Conservation (phyloP, 2,888 invertebrate genomes). For the Leptinotarsa haldemani region DNA sequence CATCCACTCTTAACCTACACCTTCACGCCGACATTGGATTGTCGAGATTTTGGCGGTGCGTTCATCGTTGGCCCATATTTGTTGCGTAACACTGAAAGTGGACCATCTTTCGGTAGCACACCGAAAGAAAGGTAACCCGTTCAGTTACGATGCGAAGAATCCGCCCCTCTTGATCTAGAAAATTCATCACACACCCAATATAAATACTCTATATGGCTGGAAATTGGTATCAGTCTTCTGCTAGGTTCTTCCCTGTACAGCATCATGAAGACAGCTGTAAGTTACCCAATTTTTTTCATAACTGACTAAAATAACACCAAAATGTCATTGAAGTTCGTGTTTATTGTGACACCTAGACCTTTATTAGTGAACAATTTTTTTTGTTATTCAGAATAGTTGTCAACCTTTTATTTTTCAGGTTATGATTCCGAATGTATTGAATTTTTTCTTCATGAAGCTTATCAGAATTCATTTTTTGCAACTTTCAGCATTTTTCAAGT, state of each 20-base stretch:
- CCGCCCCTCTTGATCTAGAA: constrained; percentile 54
- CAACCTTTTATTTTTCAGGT: too few species aligned
- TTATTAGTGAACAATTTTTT: too few species aligned
- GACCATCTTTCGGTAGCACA: constrained; percentile 56
- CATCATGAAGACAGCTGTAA: constrained; percentile 61
- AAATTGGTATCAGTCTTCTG: constrained; percentile 60
- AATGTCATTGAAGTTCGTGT: not conserved
- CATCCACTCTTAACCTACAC: not conserved
- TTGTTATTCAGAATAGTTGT: too few species aligned
- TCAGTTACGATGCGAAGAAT: constrained; percentile 32
- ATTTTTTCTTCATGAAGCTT: too few species aligned
- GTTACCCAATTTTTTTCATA: constrained; percentile 36
- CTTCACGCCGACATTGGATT: constrained; percentile 11
- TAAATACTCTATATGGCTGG: constrained; percentile 53
- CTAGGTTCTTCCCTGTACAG: constrained; percentile 49
- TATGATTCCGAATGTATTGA: too few species aligned
- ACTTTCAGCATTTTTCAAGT: not conserved
- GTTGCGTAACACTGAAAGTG: constrained; percentile 58
- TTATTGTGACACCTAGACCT: not conserved
- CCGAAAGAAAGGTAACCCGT: constrained; percentile 27
- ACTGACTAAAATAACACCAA: not conserved
- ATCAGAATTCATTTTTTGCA: not conserved
- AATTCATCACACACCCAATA: constrained; percentile 52
- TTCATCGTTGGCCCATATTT: not conserved
- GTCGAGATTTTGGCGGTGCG: constrained; percentile 4